Conservation (phyloP, 2,888 invertebrate species). For the Stramonita haemastoma region DNA sequence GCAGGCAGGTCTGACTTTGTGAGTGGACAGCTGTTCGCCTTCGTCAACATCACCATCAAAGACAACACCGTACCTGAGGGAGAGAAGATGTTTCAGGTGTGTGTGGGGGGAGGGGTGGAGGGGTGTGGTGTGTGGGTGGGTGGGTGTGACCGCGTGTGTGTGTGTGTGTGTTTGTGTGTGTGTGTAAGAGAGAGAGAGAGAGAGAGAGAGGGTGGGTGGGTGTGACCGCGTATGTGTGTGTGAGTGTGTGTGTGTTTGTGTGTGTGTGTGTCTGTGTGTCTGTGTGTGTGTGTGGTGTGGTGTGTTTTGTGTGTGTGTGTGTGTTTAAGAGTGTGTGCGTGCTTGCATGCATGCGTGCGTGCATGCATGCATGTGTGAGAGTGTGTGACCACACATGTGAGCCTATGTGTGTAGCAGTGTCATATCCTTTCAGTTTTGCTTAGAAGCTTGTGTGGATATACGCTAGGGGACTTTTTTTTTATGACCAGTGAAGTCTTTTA, state of each 20-base stretch:
- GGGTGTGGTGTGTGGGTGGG: neutral
- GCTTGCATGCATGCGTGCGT: neutral
- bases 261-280: neutral
- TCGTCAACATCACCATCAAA: conserved; percentile 69
- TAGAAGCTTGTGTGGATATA: too few species aligned
- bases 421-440: too few species aligned
- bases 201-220: neutral
- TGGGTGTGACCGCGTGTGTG: neutral
- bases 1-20: conserved; percentile 64
- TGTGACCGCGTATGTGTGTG: neutral
- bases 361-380: neutral
- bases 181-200: neutral
- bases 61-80: conserved; percentile 74
- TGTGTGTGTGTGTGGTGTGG: neutral
- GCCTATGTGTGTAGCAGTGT: too few species aligned
- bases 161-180: conserved; percentile 2
- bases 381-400: neutral
- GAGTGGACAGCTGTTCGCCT: conserved; percentile 62
- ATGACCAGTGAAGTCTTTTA: too few species aligned
- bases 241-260: neutral
- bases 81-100: conserved; percentile 65
- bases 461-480: too few species aligned
- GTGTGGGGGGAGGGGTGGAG: neutral
- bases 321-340: neutral
- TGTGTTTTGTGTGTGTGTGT: neutral